Base-by-base conservation (phyloP, 2,888 invertebrate species). In the Tetranychus truncatus region DNA sequence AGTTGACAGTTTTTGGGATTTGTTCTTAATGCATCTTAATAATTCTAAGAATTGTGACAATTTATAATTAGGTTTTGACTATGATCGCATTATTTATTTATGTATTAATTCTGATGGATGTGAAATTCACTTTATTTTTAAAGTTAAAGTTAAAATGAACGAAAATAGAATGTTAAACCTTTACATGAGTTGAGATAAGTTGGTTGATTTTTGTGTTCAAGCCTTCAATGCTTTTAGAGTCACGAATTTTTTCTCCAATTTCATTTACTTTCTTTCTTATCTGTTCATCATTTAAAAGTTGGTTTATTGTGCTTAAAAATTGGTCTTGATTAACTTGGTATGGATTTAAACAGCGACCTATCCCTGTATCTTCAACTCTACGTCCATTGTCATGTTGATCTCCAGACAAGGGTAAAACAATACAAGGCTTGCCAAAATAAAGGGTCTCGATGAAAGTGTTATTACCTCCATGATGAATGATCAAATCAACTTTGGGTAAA, bases 391-490 rank as follows among this genome's bases (percentile, higher is more conserved):
- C 69, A 69, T 69, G 69, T 69, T 69, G 69, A 69, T 69, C 69
- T 11, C 21, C 21, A 21, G 20, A 69, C 11, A 73, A 55, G 11
- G 75, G 75, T 46, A 75, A 34, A 11, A 75, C 73, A 73, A 75
- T 73, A 66, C 73, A 69, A n/a, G 75, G 75, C 73, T 75, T 75
- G 8, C 69, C 69, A 69, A 69, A 69, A 21, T 69, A 69, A 21
- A 69, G n/a, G 1, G 69, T 69, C 34, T 69, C 69, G 21, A 69
- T 6, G 8, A 69, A 69, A 9, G 69, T 20, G 20, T 69, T 69
- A 21, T 69, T 69, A 20, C 69, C 69, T 24, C 69, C 69, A 24
- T 69, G 69, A 21, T 20, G 20, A 24, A 69, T 69, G 21, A 69
- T 24, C 11, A 69, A 24, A 69, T 69, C 69, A 20, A 69, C 69